Evolutionary conservation across 2,797 vertebrate genomes (phyloP).

Genomic region (Sylvia borin): DNA sequence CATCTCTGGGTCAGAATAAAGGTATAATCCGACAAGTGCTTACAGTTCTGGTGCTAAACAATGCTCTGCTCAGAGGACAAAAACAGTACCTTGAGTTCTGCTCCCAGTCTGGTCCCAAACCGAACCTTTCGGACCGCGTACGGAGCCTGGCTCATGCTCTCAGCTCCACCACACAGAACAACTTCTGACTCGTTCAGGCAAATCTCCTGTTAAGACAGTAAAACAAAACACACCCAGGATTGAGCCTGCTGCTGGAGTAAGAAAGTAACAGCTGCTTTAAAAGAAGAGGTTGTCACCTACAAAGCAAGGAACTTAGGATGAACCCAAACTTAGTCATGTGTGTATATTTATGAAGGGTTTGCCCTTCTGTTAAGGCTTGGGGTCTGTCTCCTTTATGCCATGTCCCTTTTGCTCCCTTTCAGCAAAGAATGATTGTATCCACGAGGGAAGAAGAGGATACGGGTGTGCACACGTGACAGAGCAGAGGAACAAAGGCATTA

Average conservation of each 20-base stretch:
- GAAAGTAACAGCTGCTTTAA: not conserved
- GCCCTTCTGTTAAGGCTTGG: not conserved
- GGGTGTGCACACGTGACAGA: not conserved
- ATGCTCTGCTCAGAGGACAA: not conserved
- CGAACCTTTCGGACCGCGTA: constrained; percentile 88
- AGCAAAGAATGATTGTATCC: not conserved
- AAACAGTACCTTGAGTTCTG: constrained; percentile 79
- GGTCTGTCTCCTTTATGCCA: not conserved
- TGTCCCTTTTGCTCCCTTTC: not conserved
- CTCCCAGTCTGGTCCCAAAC: constrained; percentile 91
- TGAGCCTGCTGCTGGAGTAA: not conserved
- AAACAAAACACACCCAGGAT: not conserved
- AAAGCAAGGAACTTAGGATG: not conserved
- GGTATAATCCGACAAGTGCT: not conserved
- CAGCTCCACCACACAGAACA: constrained; percentile 91
- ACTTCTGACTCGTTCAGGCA: constrained; percentile 90
- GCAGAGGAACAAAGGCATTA: not conserved
- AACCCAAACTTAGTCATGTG: not conserved
- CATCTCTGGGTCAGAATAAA: not conserved
- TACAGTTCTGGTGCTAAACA: not conserved
- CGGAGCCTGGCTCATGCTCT: constrained; percentile 95
- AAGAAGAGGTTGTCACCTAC: not conserved
- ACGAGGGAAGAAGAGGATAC: not conserved
- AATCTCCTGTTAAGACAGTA: constrained; percentile 84
- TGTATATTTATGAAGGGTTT: not conserved